These are phyloP conservation scores for Oryzias melastigma DNA, from an alignment of 2,113 vertebrate genomes.

Conservation along the genomic window DNA sequence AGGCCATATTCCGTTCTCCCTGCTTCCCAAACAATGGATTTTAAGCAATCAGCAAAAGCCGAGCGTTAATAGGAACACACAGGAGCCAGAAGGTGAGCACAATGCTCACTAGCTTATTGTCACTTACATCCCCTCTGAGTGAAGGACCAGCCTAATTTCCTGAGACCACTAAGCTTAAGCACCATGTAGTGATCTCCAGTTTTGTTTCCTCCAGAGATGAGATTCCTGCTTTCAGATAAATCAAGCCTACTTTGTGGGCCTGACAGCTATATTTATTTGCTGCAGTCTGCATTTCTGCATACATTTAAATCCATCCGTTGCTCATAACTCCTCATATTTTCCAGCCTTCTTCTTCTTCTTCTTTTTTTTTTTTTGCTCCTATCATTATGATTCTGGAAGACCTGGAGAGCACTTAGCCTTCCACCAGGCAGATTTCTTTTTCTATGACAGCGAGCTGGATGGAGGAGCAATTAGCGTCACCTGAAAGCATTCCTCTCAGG, in stretches of 20 bases:
- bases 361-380: constrained; percentile 25
- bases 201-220: constrained; percentile 12
- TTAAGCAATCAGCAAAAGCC: constrained; percentile 42
- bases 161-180: neutral
- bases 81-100: constrained; percentile 29
- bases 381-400: constrained; percentile 47
- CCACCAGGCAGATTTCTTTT: constrained; percentile 53
- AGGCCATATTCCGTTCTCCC: constrained; percentile 40
- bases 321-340: constrained; percentile 57
- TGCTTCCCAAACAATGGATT: constrained; percentile 59
- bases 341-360: neutral
- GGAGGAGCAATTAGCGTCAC: constrained; percentile 79
- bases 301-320: constrained; percentile 68
- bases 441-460: constrained; percentile 70
- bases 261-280: constrained; percentile 51
- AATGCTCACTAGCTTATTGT: constrained; percentile 31
- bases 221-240: constrained; percentile 44
- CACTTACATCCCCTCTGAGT: constrained; percentile 26
- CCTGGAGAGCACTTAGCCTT: constrained; percentile 41
- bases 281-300: constrained; percentile 59
- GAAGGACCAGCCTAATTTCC: constrained; percentile 4
- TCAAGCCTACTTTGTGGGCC: constrained; percentile 27
- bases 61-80: constrained; percentile 49
- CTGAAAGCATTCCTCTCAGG: constrained; percentile 71
- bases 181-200: neutral